Conservation (phyloP, 2,113 vertebrate genomes). For the Cyrtonyx montezumae region DNA sequence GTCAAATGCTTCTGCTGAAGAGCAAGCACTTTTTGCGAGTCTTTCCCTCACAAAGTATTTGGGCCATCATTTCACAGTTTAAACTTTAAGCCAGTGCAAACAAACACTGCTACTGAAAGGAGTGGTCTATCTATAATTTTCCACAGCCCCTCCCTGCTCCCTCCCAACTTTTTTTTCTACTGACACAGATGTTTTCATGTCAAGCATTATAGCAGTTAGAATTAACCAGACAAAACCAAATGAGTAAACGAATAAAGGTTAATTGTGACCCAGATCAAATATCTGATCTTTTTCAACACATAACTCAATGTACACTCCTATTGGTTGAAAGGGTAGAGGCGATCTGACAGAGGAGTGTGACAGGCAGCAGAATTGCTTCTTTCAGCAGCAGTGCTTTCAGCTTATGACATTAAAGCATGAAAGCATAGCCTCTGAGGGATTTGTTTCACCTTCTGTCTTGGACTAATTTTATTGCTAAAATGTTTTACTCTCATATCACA, state of each 20-base stretch:
- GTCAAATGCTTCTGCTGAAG: neutral
- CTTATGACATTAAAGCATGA: neutral
- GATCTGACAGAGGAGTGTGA: neutral
- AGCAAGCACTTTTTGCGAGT: neutral
- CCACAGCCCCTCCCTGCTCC: neutral
- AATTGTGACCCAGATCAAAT: neutral
- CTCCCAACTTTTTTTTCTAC: neutral
- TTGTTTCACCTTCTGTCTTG: neutral
- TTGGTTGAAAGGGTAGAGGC: neutral
- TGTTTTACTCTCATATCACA: neutral
- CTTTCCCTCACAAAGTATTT: neutral
- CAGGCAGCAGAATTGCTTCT: neutral
- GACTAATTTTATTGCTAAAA: neutral
- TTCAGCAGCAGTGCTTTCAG: neutral
- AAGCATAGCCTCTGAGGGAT: neutral
- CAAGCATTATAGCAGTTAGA: neutral
- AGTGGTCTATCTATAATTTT: neutral
- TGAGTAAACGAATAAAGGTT: neutral
- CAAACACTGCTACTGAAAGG: neutral
- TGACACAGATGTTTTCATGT: neutral
- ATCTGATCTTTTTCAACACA: neutral
- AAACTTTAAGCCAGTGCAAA: neutral
- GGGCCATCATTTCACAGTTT: neutral
- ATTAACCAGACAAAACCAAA: neutral
- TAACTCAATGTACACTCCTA: accelerated